Conservation (phyloP, 2,888 invertebrate genomes). For the Mycalesis mineus region DNA sequence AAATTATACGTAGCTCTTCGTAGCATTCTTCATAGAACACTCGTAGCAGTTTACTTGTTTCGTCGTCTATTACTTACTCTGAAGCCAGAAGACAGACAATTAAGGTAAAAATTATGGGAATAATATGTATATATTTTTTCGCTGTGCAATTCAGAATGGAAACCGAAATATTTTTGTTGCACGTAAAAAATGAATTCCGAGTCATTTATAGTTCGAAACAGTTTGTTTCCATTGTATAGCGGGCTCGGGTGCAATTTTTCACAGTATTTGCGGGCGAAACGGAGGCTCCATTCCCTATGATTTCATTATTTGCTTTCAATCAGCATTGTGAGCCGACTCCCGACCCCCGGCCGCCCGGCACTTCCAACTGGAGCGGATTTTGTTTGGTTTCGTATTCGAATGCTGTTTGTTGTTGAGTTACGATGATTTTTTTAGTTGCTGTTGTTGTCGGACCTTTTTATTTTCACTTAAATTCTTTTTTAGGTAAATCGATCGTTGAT, state of each 20-base stretch:
- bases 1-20: not conserved
- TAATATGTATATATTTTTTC: too few species aligned
- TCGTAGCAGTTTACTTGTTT: not conserved
- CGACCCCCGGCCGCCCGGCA: constrained; percentile 35
- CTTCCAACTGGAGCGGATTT: constrained; percentile 59
- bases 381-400: constrained; percentile 75
- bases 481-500: too few species aligned
- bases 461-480: not conserved
- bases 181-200: constrained; percentile 11
- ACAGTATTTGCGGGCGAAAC: constrained; percentile 62
- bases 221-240: constrained; percentile 42
- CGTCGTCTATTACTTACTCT: not conserved
- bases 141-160: not conserved
- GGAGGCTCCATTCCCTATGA: constrained; percentile 64
- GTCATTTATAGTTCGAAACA: constrained; percentile 2
- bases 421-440: constrained; percentile 47
- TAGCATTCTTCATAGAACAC: not conserved
- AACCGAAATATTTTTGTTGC: not conserved
- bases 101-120: too few species aligned
- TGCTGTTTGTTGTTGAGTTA: constrained; percentile 68
- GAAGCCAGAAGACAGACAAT: too few species aligned
- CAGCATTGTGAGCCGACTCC: constrained; percentile 68
- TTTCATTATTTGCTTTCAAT: constrained; percentile 79
- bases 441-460: constrained; percentile 7
- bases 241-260: constrained; percentile 64